Conservation (phyloP, 2,113 vertebrate genomes). For the Todiramphus saurophagus region DNA sequence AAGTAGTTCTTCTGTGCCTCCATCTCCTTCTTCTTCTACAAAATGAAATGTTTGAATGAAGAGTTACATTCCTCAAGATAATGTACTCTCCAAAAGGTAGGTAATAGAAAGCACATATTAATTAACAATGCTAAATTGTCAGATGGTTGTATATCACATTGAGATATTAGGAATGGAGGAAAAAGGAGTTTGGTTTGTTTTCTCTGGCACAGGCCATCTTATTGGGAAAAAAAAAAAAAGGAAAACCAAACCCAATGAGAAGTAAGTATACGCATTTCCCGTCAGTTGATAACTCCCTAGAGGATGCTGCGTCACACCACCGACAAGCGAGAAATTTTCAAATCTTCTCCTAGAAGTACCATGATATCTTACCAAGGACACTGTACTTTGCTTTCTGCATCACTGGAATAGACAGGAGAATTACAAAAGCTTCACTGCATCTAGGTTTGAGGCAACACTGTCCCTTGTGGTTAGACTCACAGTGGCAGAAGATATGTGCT, state of each 20-base stretch:
- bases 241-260: too few relatives aligned
- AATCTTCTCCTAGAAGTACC: not conserved
- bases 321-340: not conserved
- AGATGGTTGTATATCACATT: not conserved
- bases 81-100: slow-evolving; percentile 46
- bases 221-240: not conserved
- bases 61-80: slow-evolving; percentile 31
- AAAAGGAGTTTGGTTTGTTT: not conserved
- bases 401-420: not conserved
- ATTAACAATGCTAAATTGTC: slow-evolving; percentile 28
- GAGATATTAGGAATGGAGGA: not conserved
- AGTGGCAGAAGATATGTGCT: not conserved
- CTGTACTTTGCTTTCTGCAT: not conserved
- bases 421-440: not conserved
- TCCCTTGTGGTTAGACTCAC: not conserved
- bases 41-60: slow-evolving; percentile 59
- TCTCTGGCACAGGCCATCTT: not conserved
- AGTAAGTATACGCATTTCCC: not conserved
- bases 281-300: not conserved
- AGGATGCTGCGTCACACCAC: not conserved
- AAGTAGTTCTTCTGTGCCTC: not conserved
- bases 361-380: not conserved
- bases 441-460: not conserved
- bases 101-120: slow-evolving; percentile 45
- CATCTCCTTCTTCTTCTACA: not conserved